Conservation (phyloP, 2,888 invertebrate genomes). For the Drosophila bunnanda region DNA sequence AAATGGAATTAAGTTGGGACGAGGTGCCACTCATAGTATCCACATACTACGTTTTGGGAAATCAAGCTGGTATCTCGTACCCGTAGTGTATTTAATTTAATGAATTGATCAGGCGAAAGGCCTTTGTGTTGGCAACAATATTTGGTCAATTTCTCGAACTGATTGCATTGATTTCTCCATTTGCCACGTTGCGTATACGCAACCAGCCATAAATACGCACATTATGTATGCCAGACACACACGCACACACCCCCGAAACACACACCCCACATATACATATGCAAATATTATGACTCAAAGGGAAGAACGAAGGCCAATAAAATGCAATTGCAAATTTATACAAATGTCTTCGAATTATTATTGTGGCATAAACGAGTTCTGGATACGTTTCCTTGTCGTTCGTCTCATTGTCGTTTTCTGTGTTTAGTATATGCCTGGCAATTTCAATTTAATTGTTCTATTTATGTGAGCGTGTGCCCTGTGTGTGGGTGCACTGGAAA, state of each 20-base stretch:
- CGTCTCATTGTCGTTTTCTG: constrained; percentile 44
- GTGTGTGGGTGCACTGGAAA: constrained; percentile 23
- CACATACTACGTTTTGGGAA: neutral
- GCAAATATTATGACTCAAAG: constrained; percentile 60
- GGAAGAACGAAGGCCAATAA: constrained; percentile 60
- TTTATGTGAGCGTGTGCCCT: constrained; percentile 23
- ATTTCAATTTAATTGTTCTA: constrained; percentile 72
- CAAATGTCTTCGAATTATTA: constrained; percentile 71
- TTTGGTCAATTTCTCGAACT: constrained; percentile 34
- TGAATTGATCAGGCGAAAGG: constrained; percentile 10
- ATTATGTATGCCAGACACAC: constrained; percentile 41
- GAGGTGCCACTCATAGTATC: neutral
- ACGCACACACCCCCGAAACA: constrained; percentile 5
- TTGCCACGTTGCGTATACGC: constrained; percentile 45
- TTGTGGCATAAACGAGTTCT: constrained; percentile 45
- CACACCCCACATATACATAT: constrained; percentile 44
- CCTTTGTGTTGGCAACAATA: constrained; percentile 36
- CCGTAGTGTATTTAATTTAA: constrained; percentile 8
- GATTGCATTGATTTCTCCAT: constrained; percentile 50
- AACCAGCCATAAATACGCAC: constrained; percentile 33
- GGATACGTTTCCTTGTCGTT: constrained; percentile 28
- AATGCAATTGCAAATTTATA: constrained; percentile 77
- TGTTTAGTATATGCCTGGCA: constrained; percentile 35
- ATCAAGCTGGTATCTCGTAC: neutral
- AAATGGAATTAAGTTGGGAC: neutral